Conservation (phyloP, 2,888 invertebrate genomes). For the Drosophila anomelani region DNA sequence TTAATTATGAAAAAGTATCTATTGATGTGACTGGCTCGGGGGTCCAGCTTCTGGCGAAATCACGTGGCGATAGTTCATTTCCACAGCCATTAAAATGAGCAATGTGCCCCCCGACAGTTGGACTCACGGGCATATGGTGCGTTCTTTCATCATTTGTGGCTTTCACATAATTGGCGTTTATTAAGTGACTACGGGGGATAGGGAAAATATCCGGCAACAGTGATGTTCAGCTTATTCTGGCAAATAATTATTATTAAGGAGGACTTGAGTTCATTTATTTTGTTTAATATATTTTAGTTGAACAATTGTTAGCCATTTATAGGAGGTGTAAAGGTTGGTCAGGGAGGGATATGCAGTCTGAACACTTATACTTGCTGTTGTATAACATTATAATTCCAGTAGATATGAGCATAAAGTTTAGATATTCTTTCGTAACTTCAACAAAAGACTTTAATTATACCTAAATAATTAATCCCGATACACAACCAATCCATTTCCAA, state of each 20-base stretch:
- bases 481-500: neutral
- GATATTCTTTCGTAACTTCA: neutral
- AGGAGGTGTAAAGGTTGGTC: neutral
- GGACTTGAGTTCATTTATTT: neutral
- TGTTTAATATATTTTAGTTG: neutral
- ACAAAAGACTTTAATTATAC: neutral
- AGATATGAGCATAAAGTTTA: neutral
- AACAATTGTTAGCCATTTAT: neutral
- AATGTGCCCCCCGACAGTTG: conserved; percentile 49
- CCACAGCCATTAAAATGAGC: conserved; percentile 64
- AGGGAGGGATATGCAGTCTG: neutral
- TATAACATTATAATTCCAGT: neutral
- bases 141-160: conserved; percentile 46
- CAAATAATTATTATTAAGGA: neutral
- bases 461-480: neutral
- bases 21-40: conserved; percentile 62
- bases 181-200: conserved; percentile 31
- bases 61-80: conserved; percentile 72
- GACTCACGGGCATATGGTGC: conserved; percentile 31
- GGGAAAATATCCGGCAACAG: neutral
- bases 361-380: neutral
- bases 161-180: conserved; percentile 55
- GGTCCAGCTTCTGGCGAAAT: conserved; percentile 53
- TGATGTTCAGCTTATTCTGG: neutral
- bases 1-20: conserved; percentile 76